phyloP scores from a whole-genome alignment of 2,113 vertebrate species.

The Mormoops blainvillei region DNA sequence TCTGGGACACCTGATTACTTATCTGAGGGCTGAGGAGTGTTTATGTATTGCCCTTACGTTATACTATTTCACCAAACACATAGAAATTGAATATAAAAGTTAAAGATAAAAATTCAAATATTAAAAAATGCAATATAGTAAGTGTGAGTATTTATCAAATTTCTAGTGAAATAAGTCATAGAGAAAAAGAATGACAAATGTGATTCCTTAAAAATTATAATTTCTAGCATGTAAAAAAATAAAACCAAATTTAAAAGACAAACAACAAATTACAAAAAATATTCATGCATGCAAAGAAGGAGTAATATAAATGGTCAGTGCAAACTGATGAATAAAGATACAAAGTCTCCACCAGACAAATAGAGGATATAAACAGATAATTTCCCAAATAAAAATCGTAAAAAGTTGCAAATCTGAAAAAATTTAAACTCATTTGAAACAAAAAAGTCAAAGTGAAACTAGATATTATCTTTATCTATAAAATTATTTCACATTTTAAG shows the following conservation, averaged over 20 bases:
- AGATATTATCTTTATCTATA: not conserved
- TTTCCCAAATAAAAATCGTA: not conserved
- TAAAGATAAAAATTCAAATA: not conserved
- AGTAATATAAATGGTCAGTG: not conserved
- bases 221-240: not conserved
- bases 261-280: not conserved
- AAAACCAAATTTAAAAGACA: not conserved
- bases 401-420: not conserved
- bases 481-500: not conserved
- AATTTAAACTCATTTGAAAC: not conserved
- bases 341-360: not conserved
- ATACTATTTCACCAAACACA: not conserved
- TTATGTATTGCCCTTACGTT: not conserved
- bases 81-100: not conserved
- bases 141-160: not conserved
- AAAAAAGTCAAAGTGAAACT: not conserved
- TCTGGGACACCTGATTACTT: not conserved
- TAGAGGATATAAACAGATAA: not conserved
- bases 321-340: constrained; percentile 1
- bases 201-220: not conserved
- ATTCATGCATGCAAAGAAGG: not conserved
- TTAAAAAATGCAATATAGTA: not conserved
- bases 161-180: not conserved
- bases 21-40: not conserved
- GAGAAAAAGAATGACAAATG: not conserved